phyloP scores from a whole-genome alignment of 2,888 invertebrate species.

The Sinodicranocentrus sp. region DNA sequence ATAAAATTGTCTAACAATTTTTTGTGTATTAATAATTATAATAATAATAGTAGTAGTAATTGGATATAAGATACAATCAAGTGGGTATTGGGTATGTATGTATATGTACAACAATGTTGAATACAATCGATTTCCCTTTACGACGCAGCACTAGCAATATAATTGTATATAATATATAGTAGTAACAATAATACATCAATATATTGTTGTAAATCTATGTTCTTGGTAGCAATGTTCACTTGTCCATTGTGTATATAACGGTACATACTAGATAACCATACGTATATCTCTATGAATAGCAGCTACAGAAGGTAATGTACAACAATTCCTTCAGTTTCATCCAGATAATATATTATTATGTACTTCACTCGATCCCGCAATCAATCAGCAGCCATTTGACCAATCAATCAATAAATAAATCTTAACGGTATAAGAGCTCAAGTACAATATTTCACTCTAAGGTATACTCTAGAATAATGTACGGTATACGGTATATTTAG shows the following conservation, averaged over 20 bases:
- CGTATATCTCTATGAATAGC: constrained; percentile 8
- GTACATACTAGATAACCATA: constrained; percentile 13
- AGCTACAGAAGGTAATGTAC: constrained; percentile 27
- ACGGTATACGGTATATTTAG: constrained; percentile 7
- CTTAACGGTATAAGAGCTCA: constrained; percentile 50
- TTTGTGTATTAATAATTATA: not conserved
- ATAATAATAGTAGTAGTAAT: not conserved
- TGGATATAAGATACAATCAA: constrained; percentile 11
- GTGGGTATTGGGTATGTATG: not conserved
- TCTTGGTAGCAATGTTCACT: constrained; percentile 1
- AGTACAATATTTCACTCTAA: constrained; percentile 32
- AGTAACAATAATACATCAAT: constrained; percentile 24
- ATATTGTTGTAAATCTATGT: not conserved
- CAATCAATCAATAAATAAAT: constrained; percentile 14
- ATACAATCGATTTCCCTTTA: constrained; percentile 31
- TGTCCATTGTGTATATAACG: constrained; percentile 8
- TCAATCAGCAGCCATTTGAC: constrained; percentile 19
- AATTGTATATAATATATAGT: constrained; percentile 16
- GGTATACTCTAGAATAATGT: not conserved
- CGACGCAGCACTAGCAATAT: constrained; percentile 10
- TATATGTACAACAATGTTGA: constrained; percentile 49
- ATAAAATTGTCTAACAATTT: constrained; percentile 9
- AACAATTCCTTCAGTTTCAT: constrained; percentile 3
- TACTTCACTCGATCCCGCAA: constrained; percentile 4
- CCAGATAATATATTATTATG: not conserved